Evolutionary conservation across 2,888 invertebrate species (phyloP).

Genomic region (Sphaeridia pumilis): DNA sequence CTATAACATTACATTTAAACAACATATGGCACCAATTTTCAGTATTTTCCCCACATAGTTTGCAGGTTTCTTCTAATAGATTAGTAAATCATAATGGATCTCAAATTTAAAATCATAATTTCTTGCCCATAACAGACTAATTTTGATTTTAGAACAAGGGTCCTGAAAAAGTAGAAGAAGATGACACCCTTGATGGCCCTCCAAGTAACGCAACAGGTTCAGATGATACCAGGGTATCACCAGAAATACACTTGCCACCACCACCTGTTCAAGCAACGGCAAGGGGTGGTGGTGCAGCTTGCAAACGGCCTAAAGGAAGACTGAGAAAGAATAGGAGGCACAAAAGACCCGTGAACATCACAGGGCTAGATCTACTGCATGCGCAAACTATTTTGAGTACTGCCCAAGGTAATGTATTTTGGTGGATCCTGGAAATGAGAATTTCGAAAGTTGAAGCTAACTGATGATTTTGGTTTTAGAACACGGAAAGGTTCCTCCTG

Average conservation of each 20-base stretch:
- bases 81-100: not conserved
- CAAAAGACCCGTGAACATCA: constrained; percentile 53
- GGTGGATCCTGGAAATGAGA: not conserved
- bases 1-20: not conserved
- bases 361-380: constrained; percentile 75
- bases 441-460: not conserved
- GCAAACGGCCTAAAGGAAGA: constrained; percentile 47
- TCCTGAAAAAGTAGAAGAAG: constrained; percentile 16
- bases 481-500: constrained; percentile 63
- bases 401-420: constrained; percentile 48
- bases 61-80: not conserved
- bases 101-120: not conserved
- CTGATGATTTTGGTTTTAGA: constrained; percentile 40
- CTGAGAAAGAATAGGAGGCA: constrained; percentile 47
- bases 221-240: not conserved
- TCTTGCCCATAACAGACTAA: not conserved
- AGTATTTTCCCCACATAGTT: not conserved
- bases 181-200: not conserved
- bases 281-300: constrained; percentile 38
- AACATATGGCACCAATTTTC: no score
- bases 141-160: constrained; percentile 1
- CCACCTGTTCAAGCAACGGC: constrained; percentile 32
- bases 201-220: not conserved
- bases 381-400: constrained; percentile 80
- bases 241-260: constrained; percentile 27